Evolutionary conservation across 1,140 invertebrate genomes (phyloP).

Genomic region (Drosophila rufa): DNA sequence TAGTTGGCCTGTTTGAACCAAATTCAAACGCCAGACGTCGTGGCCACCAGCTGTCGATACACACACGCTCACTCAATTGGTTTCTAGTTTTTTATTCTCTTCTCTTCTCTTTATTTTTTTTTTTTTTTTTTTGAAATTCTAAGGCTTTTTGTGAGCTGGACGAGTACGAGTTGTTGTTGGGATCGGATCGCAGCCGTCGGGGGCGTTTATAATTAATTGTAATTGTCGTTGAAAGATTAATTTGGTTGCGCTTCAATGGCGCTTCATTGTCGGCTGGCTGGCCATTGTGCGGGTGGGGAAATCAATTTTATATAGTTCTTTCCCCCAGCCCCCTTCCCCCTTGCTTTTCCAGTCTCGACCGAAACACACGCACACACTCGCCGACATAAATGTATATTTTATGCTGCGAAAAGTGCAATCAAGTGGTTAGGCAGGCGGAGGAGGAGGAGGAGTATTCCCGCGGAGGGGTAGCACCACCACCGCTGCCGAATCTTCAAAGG

Average conservation of each 20-base stretch:
- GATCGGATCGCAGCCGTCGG: conserved; percentile 52
- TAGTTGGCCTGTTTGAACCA: conserved; percentile 18
- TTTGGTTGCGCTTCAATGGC: conserved; percentile 84
- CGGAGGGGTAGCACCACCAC: conserved; percentile 30
- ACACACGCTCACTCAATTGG: conserved; percentile 39
- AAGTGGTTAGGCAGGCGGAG: conserved; percentile 62
- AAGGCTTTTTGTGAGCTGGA: conserved; percentile 60
- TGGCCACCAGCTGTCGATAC: conserved; percentile 73
- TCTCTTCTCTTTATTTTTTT: conserved; percentile 5
- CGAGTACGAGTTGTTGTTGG: conserved; percentile 40
- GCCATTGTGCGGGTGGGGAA: conserved; percentile 73
- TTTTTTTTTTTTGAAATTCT: conserved; percentile 39
- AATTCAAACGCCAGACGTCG: conserved; percentile 59
- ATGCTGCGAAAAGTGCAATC: conserved; percentile 82
- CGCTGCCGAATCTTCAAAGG: conserved; percentile 73
- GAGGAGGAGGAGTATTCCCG: conserved; percentile 10
- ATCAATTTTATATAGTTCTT: conserved; percentile 81
- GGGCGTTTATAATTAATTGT: conserved; percentile 84
- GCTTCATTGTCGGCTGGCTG: conserved; percentile 73
- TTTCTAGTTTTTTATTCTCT: conserved; percentile 7
- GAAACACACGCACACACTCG: conserved; percentile 15
- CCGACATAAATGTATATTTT: conserved; percentile 78
- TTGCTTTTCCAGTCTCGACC: conserved; percentile 14
- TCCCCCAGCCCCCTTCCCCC: conserved; percentile 3
- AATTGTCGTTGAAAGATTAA: conserved; percentile 84